These are phyloP conservation scores for Stigmatopora argus DNA, from an alignment of 2,113 vertebrate genomes.

Conservation along the genomic window DNA sequence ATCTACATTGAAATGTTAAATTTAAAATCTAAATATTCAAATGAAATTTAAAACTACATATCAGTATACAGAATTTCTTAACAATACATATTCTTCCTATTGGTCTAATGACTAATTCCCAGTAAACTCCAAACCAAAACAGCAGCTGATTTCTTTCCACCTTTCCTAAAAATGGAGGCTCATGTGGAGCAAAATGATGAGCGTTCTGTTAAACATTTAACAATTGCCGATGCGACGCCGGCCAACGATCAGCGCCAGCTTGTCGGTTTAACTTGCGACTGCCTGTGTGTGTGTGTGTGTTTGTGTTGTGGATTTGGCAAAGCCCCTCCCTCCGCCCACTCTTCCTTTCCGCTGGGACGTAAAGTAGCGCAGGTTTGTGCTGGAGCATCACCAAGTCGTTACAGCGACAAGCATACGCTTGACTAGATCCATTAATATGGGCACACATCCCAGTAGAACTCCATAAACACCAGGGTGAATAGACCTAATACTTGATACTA, in stretches of 20 bases:
- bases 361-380: slow-evolving; percentile 3
- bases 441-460: slow-evolving; percentile 9
- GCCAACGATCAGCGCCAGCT: slow-evolving; percentile 48
- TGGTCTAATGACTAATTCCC: too few species aligned
- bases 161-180: neutral
- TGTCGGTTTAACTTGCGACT: slow-evolving; percentile 39
- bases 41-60: too few species aligned
- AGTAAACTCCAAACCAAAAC: too few species aligned
- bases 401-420: slow-evolving; percentile 4
- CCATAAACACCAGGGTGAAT: slow-evolving; percentile 2
- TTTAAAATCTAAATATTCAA: too few species aligned
- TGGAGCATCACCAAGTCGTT: slow-evolving; percentile 1
- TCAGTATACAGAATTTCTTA: too few species aligned
- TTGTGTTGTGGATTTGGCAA: slow-evolving; percentile 22
- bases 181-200: slow-evolving; percentile 11
- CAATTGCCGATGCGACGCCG: slow-evolving; percentile 34
- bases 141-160: neutral
- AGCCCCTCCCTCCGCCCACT: slow-evolving; percentile 21
- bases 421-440: slow-evolving; percentile 6
- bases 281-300: neutral
- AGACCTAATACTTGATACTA: neutral
- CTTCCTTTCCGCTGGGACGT: slow-evolving; percentile 9
- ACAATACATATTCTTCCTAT: too few species aligned
- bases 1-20: too few species aligned
- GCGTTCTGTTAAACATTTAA: slow-evolving; percentile 41